Evolutionary conservation across 2,888 invertebrate species (phyloP), one percentile per base, ranked within the genome.

Genomic region (Neoascia interrupta): DNA sequence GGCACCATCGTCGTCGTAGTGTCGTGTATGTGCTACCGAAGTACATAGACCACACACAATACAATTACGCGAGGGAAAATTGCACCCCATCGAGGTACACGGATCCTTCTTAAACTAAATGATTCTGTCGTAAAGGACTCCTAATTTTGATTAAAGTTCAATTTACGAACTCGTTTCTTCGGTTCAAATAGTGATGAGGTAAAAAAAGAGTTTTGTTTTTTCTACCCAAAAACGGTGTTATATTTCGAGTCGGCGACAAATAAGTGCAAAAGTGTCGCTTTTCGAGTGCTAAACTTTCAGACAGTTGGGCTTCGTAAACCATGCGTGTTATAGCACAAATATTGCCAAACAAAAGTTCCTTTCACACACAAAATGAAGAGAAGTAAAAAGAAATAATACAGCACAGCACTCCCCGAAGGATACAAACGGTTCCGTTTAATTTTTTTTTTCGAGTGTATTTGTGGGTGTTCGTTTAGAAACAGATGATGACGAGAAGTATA

Each of bases 41-140:
- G 79, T 68, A 79, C 73, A 79, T 79, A 79, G 54, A 61, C 73
- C 66, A 56, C 51, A 79, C 36, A 73, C 79, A 73, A 66, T 61
- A 73, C 61, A 76, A 72, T 73, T 60, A 73, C 61, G 68, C 53
- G 47, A 68, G 39, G 54, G 54, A 37, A 56, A 36, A 45, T 4
- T 15, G 8, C 41, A 39, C 41, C 60, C 54, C 47, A 19, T 51
- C n/a, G n/a, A 61, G 47, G 45, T 56, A 69, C 49, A 60, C 39
- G 56, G 51, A 58, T 72, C 64, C 58, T 76, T 49, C 43, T 45
- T n/a, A n/a, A n/a, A n/a, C n/a, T n/a, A n/a, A n/a, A n/a, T n/a
- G n/a, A n/a, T n/a, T n/a, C n/a, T 23, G 34, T 18, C 5, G 41
- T 31, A 51, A 19, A 16, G 16, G 2, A 49, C 49, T 37, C 8